These are phyloP conservation scores for Hypsopygia costalis DNA, from an alignment of 2,888 invertebrate species.

Conservation along the genomic window DNA sequence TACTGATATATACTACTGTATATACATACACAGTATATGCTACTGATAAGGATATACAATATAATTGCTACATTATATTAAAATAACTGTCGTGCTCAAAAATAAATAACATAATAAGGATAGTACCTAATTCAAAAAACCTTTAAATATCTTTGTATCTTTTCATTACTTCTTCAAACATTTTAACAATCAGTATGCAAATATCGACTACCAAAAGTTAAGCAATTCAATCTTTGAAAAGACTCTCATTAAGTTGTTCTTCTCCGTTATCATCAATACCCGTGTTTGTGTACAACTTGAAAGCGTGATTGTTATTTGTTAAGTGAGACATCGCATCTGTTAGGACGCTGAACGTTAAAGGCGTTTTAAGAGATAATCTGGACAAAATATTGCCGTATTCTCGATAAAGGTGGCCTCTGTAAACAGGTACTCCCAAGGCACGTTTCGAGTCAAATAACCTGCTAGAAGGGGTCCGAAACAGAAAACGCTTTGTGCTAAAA, in stretches of 20 bases:
- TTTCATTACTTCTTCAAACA: no score
- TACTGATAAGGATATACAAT: no score
- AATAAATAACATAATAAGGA: no score
- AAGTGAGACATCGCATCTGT: conserved; percentile 65
- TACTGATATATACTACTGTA: no score
- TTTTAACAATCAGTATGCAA: no score
- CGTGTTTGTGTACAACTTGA: conserved; percentile 35
- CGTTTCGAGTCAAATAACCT: conserved; percentile 71
- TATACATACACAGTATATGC: no score
- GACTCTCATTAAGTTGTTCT: neutral
- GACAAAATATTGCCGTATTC: conserved; percentile 59
- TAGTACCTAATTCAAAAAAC: no score
- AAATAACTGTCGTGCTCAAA: no score
- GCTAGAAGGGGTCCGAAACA: conserved; percentile 69
- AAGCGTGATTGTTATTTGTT: conserved; percentile 64
- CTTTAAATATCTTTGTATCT: no score
- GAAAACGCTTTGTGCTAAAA: conserved; percentile 78
- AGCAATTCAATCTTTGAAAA: no score
- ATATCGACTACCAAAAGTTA: no score
- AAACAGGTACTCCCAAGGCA: conserved; percentile 67
- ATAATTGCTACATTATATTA: no score
- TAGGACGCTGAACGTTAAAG: conserved; percentile 50
- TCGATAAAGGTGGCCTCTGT: conserved; percentile 64
- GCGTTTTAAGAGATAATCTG: conserved; percentile 66
- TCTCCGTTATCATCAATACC: conserved; percentile 29